These are phyloP conservation scores for Lanistes nyassanus DNA, from an alignment of 1,140 invertebrate genomes.

Conservation along the genomic window DNA sequence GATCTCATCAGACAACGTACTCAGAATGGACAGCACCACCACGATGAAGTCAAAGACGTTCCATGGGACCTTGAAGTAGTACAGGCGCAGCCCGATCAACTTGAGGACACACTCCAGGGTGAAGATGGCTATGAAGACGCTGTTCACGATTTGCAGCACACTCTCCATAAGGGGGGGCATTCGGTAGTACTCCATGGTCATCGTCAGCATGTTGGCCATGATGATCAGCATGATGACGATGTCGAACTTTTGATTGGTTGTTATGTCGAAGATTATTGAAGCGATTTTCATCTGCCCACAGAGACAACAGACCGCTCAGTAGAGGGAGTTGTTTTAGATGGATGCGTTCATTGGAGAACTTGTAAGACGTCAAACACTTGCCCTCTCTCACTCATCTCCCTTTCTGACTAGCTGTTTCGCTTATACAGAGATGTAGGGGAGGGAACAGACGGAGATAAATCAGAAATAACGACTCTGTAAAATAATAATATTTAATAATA, in stretches of 20 bases:
- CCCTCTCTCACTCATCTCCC: no score
- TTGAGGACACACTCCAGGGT: conserved; percentile 97
- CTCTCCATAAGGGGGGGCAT: conserved; percentile 82
- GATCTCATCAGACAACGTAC: conserved; percentile 43
- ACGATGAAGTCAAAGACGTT: conserved; percentile 99
- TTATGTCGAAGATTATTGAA: conserved; percentile 95
- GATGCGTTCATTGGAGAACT: no score
- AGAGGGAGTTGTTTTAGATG: no score
- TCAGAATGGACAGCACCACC: conserved; percentile 93
- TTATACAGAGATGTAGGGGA: no score
- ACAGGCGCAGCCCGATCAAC: conserved; percentile 94
- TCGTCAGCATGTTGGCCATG: conserved; percentile 97
- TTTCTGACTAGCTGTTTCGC: no score
- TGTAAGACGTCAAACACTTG: no score
- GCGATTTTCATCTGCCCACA: conserved; percentile 90
- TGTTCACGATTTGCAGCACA: conserved; percentile 90
- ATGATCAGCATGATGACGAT: conserved; percentile 99
- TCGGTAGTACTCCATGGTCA: conserved; percentile 97
- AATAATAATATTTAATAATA: no score
- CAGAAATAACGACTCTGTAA: no score
- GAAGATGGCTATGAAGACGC: conserved; percentile 98
- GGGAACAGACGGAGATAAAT: no score
- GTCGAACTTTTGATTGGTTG: conserved; percentile 98
- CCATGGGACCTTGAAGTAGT: conserved; percentile 99
- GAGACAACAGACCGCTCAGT: conserved; percentile 26